Conservation (phyloP, 2,888 invertebrate genomes). For the Physocephala rufipes region DNA sequence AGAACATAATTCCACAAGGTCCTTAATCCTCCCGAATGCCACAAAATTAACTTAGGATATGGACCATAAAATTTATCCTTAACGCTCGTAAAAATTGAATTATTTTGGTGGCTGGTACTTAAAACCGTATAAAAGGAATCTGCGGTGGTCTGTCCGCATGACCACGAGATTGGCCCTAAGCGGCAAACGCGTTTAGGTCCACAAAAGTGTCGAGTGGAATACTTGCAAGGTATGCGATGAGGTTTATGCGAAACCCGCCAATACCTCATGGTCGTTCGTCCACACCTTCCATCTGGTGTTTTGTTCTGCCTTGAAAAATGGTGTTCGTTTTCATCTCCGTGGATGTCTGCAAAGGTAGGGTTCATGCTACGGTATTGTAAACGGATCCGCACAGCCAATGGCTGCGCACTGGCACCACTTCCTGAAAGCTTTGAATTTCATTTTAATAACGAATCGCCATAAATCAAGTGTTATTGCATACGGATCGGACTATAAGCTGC, state of each 20-base stretch:
- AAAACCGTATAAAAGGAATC: no score
- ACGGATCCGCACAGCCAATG: background rate
- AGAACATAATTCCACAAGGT: no score
- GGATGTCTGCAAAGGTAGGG: no score
- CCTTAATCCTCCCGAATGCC: no score
- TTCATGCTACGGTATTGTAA: slow-evolving; percentile 27
- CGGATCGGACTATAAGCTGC: slow-evolving; percentile 21
- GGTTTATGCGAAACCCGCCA: background rate
- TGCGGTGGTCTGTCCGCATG: background rate
- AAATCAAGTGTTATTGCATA: slow-evolving; percentile 61
- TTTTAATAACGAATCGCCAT: slow-evolving; percentile 59
- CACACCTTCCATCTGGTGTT: no score
- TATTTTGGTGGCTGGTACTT: no score
- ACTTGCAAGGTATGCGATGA: background rate
- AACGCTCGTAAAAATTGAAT: no score
- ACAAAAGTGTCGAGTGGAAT: slow-evolving; percentile 2
- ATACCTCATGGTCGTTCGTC: no score
- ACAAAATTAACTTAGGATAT: no score
- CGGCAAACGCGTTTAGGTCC: background rate
- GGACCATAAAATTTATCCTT: no score
- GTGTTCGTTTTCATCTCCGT: no score
- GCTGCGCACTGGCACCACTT: background rate
- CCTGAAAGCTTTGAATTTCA: slow-evolving; percentile 39
- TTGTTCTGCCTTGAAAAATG: no score
- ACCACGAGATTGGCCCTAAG: background rate